These are phyloP conservation scores for Piezodorus guildinii DNA, from an alignment of 1,140 invertebrate genomes.

Conservation along the genomic window DNA sequence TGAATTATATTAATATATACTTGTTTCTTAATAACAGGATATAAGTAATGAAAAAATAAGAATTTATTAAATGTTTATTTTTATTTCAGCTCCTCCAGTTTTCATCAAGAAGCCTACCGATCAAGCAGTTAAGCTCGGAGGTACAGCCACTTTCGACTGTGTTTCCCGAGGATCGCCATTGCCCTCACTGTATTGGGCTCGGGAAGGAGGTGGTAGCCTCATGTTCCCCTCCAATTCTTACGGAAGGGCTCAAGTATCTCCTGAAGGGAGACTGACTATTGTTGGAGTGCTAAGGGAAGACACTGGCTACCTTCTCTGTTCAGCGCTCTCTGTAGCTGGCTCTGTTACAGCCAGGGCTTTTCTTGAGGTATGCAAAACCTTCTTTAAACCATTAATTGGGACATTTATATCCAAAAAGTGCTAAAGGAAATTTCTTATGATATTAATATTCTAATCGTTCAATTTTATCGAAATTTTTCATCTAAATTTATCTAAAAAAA, in stretches of 20 bases:
- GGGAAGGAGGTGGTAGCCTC: slow-evolving; percentile 63
- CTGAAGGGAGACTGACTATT: slow-evolving; percentile 63
- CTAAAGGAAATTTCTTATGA: too few relatives aligned
- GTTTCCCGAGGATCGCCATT: slow-evolving; percentile 65
- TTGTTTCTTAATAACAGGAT: not conserved
- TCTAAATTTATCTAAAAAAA: too few relatives aligned
- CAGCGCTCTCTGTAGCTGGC: slow-evolving; percentile 73
- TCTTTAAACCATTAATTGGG: slow-evolving; percentile 24
- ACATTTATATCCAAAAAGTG: too few relatives aligned
- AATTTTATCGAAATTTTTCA: too few relatives aligned
- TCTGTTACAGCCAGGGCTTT: slow-evolving; percentile 63
- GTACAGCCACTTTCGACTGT: slow-evolving; percentile 67
- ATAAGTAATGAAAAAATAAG: too few relatives aligned
- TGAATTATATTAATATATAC: not conserved
- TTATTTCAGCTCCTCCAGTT: slow-evolving; percentile 54
- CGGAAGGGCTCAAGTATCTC: slow-evolving; percentile 55
- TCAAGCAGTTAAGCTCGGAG: slow-evolving; percentile 56
- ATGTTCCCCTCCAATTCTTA: slow-evolving; percentile 73
- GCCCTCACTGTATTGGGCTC: slow-evolving; percentile 76
- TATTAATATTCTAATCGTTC: too few relatives aligned
- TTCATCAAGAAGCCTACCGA: slow-evolving; percentile 66
- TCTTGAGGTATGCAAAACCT: slow-evolving; percentile 45
- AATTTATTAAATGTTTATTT: not conserved
- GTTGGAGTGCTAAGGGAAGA: slow-evolving; percentile 62
- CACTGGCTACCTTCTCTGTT: slow-evolving; percentile 73